Evolutionary conservation across 2,888 invertebrate species (phyloP).

Genomic region (Dryococelus australis): DNA sequence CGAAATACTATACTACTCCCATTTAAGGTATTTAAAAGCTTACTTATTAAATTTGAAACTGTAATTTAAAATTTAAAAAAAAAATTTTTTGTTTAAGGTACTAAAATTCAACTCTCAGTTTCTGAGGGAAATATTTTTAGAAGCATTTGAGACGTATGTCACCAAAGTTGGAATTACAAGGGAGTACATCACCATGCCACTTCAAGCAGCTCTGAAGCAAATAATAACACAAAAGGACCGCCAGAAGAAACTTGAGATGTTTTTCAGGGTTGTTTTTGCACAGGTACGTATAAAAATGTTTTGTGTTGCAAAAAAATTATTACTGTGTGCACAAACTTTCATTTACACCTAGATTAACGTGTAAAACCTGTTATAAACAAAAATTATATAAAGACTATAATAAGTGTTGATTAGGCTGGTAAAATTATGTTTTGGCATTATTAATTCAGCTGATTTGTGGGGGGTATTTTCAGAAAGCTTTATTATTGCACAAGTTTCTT

Average conservation of each 20-base stretch:
- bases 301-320: background rate
- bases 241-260: conserved; percentile 61
- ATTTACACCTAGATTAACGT: too few relatives aligned
- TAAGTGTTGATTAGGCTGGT: too few relatives aligned
- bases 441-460: too few relatives aligned
- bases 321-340: background rate
- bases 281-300: conserved; percentile 55
- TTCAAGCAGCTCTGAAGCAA: conserved; percentile 52
- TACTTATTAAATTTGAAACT: background rate
- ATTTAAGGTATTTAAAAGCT: background rate
- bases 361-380: too few relatives aligned
- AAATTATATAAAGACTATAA: too few relatives aligned
- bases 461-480: too few relatives aligned
- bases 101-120: conserved; percentile 60
- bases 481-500: too few relatives aligned
- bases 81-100: conserved; percentile 50
- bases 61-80: background rate
- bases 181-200: conserved; percentile 50
- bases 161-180: conserved; percentile 49
- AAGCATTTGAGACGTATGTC: conserved; percentile 57
- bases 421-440: too few relatives aligned
- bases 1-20: too few relatives aligned
- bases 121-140: conserved; percentile 57
- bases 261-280: conserved; percentile 64
- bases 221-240: conserved; percentile 61